These are phyloP conservation scores for Orussus abietinus DNA, from an alignment of 1,140 invertebrate species.

Conservation along the genomic window DNA sequence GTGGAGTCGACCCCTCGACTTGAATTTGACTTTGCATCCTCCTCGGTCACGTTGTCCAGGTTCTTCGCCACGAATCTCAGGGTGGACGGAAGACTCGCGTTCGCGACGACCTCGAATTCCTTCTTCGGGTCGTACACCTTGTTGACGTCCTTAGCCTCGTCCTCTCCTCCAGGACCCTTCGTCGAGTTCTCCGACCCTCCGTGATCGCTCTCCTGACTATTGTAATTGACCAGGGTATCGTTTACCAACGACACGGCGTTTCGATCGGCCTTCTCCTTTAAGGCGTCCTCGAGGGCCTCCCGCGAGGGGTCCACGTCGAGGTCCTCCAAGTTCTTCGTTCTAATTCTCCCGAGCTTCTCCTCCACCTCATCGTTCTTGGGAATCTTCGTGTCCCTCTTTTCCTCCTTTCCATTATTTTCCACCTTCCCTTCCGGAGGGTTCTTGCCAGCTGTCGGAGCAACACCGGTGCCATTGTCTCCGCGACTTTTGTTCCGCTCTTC, in stretches of 20 bases:
- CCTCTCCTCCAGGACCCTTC: conserved; percentile 5
- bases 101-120: conserved; percentile 35
- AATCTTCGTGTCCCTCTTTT: conserved; percentile 3
- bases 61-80: conserved; percentile 22
- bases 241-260: conserved; percentile 33
- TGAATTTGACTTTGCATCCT: no score
- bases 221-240: conserved; percentile 41
- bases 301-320: conserved; percentile 13
- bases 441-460: no score
- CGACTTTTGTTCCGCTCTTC: no score
- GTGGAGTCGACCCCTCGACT: no score
- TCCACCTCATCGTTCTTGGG: background rate
- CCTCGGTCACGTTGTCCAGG: no score
- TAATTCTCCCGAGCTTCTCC: background rate
- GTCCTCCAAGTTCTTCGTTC: background rate
- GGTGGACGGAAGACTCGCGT: conserved; percentile 21
- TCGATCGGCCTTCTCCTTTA: background rate
- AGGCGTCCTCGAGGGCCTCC: conserved; percentile 8
- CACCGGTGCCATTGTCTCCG: no score
- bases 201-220: conserved; percentile 1
- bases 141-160: conserved; percentile 2
- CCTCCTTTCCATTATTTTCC: no score
- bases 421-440: no score
- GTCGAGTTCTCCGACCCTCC: conserved; percentile 8
- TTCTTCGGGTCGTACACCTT: conserved; percentile 25